Evolutionary conservation across 2,888 invertebrate genomes (phyloP), one percentile per base, ranked within the genome.

Genomic region (Drosophila helvetica): DNA sequence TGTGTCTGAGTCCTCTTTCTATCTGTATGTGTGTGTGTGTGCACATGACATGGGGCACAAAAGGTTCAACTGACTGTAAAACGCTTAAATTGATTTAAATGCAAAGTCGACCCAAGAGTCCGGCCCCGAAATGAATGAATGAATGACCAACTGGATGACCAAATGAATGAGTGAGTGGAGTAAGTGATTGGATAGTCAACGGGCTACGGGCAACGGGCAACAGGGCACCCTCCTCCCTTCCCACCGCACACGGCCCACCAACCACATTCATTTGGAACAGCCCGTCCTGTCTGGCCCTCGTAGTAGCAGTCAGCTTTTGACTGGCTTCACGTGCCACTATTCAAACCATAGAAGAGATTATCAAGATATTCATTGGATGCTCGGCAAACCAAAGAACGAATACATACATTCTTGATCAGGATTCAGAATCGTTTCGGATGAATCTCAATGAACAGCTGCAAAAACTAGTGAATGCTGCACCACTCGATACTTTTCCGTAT

Each of bases 21-120:
- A 62, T 61, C 42, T 38, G 59, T 42, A 33, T 38, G 38, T 43
- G 61, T 71, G 60, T 42, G 38, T 56, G 62, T 67, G 68, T 74
- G 74, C 74, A 68, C 61, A 67, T 74, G 74, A 66, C 75, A 75
- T 55, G 68, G 56, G 47, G 56, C 53, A 88, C 75, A 88, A 88
- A 83, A 77, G 86, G 84, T 75, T 83, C 86, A 83, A 88, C 83
- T 86, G 83, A 82, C 83, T 83, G 83, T 74, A 83, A 83, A 71
- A 86, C 68, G 86, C 86, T 88, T 88, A 83, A 83, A 83, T 82
- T 88, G 86, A 83, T 86, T 80, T 83, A 82, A 83, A 88, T 88
- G 77, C 78, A 83, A 79, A 78, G 85, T 75, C 77, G 59, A 70
- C 86, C 88, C 74, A 76, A 87, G 73, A 66, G 60, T 67, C 68